Evolutionary conservation across 2,113 vertebrate species (phyloP).

Genomic region (Rhabdornis inornatus): DNA sequence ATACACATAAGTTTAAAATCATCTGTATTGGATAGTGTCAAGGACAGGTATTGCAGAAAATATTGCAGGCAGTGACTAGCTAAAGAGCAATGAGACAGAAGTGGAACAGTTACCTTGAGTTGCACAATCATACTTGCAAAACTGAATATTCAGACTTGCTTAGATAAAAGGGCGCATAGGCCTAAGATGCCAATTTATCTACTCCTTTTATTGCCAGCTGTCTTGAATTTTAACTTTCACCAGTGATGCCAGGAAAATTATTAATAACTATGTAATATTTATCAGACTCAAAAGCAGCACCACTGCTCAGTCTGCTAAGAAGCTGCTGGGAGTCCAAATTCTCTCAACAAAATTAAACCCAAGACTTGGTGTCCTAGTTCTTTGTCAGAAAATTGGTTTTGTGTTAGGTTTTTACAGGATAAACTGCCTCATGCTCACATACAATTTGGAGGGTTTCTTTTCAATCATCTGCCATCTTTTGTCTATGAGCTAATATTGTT

Average conservation of each 20-base stretch:
- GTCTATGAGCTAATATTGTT: background rate
- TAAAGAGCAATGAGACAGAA: background rate
- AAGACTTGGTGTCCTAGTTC: background rate
- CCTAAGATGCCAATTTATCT: background rate
- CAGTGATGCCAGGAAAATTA: background rate
- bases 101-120: background rate
- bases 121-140: background rate
- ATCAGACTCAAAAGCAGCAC: background rate
- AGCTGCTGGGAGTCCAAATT: background rate
- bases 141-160: background rate
- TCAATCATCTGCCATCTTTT: background rate
- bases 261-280: background rate
- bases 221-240: background rate
- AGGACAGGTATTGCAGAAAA: background rate
- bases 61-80: background rate
- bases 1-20: fast-evolving
- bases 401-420: background rate
- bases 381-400: background rate
- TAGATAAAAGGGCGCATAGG: background rate
- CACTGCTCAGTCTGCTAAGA: background rate
- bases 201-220: background rate
- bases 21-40: background rate
- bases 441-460: background rate
- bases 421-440: fast-evolving
- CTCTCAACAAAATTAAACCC: background rate